Base-by-base conservation (phyloP, 2,797 vertebrate genomes). In the Sebastes miniatus region DNA sequence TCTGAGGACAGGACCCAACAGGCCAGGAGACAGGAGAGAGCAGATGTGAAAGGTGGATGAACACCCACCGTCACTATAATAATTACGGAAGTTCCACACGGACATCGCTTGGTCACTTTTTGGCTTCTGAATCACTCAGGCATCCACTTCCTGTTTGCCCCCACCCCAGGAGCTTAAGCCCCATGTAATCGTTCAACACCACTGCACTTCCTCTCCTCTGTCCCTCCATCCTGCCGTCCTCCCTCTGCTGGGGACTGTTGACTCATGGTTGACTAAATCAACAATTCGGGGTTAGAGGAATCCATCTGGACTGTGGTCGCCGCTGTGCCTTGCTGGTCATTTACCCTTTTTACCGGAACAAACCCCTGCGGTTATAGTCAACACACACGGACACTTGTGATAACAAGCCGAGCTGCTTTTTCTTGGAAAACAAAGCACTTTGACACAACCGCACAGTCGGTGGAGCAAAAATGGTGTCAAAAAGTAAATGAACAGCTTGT, bases 201-300 rank as follows among this genome's bases (percentile, higher is more conserved):
- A 54, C 11, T 67, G 84, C 91, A 91, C 89, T 93, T 91, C 89
- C 90, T 87, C 27, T 85, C 81, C 67, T 69, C 77, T 79, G 86
- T 83, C 80, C 73, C 75, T 65, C 77, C 83, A 73, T 81, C 84
- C 89, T 87, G 76, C 77, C 79, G 25, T 56, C 85, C 79, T 5
- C 76, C 68, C 83, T 78, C 88, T 76, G 83, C 52, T 73, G 81
- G 90, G 88, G 91, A 90, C 80, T 91, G 91, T 93, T 94, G 93
- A 94, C 92, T 95, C 92, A 92, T 78, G 84, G 71, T 85, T 83
- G 74, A 87, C 92, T 92, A 89, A 92, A 93, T 91, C 94, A 95
- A 92, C 92, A 94, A 69, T 76, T 84, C 77, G 4, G 57, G 76
- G 87, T 73, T 73, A 67, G 87, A 89, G 75, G 76, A 83, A 80